Base-by-base conservation (phyloP, 1,140 invertebrate genomes). In the Pinna nobilis region DNA sequence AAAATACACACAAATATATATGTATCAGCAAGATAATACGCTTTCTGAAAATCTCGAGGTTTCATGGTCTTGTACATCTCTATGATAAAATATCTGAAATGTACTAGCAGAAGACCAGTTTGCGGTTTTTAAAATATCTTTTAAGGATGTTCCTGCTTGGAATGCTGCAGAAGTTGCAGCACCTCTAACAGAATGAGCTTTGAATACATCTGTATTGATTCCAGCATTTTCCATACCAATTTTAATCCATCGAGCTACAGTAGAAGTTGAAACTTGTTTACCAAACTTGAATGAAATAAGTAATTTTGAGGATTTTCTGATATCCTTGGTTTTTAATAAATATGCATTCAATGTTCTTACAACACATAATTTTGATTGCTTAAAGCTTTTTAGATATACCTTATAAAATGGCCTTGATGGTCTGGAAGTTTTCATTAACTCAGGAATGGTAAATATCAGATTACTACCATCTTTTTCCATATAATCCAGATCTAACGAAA, bases 371-470 rank as follows among this genome's bases (percentile, higher is more conserved):
- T 53, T n/a, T 39, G 50, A n/a, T 20, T 66, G 13, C 35, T n/a
- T 35, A 37, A 51, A 66, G 20, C 44, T 66, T 15, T 53, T 18
- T 20, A 51, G 47, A 33, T 6, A 15, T n/a, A 61, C 25, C n/a
- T 61, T 60, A 44, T 28, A 49, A 59, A 49, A 60, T 30, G 53
- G 32, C n/a, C 30, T 39, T 25, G 18, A 3, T 47, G 47, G 44
- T 53, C 35, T 64, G 47, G 47, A 51, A 13, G 20, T 70, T 49
- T 66, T 66, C 41, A 66, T 28, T 49, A 66, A 28, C 15, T 28
- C 28, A 13, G 47, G 7, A 25, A 64, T 39, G 15, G 37, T 30
- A 51, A 70, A 64, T 30, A 61, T 9, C 39, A 51, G 25, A n/a
- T 7, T 55, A 28, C 53, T 33, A 3, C 5, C n/a, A 35, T 37